Conservation (phyloP, 2,113 vertebrate genomes). For the Hylia prasina region DNA sequence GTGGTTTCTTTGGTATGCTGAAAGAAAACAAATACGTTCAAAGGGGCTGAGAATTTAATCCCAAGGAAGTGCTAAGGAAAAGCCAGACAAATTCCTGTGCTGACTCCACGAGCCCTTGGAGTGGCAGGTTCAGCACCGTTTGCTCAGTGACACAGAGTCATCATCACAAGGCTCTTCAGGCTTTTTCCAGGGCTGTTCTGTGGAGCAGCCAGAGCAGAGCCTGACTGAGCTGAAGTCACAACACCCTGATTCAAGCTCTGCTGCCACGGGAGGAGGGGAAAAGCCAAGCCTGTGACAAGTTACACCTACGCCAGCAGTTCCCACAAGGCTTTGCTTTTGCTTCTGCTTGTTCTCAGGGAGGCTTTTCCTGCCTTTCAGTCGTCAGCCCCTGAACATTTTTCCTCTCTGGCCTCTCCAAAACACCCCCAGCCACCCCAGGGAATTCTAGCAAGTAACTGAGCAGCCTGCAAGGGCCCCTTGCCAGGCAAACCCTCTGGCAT, state of each 20-base stretch:
- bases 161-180: neutral
- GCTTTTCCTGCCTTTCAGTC: conserved; percentile 4
- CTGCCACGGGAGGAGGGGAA: neutral
- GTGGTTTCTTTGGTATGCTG: conserved; percentile 29
- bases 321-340: neutral
- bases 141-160: neutral
- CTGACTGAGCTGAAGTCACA: neutral
- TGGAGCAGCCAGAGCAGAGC: neutral
- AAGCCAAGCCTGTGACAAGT: neutral
- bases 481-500: neutral
- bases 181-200: neutral
- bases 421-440: neutral
- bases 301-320: neutral
- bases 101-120: neutral
- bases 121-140: neutral
- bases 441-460: neutral
- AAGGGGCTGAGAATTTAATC: conserved; percentile 17
- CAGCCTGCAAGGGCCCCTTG: neutral
- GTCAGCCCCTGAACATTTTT: neutral
- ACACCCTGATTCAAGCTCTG: neutral
- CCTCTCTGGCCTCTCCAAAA: neutral
- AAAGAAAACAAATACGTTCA: conserved; percentile 37
- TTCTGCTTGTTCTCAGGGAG: neutral
- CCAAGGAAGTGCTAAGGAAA: neutral
- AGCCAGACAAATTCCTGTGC: neutral